Evolutionary conservation across 64 coral and sea anemone genomes (phyloP).

Genomic region (Anthopleura sola): DNA sequence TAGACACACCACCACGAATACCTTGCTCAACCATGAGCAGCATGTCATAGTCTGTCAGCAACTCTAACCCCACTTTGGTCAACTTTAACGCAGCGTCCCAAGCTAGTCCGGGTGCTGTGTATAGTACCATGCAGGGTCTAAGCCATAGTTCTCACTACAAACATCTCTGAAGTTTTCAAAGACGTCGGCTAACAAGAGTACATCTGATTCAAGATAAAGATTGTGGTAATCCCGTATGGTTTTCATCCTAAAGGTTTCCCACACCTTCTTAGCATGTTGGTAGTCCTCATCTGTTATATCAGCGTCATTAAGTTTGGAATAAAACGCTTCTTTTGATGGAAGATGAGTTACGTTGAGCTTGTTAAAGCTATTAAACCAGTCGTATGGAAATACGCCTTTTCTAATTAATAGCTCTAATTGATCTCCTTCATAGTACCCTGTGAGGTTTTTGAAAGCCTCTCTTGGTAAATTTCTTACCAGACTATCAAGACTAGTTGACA

Average conservation of each 20-base stretch:
- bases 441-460: not conserved
- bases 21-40: constrained; percentile 5
- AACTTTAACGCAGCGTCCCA: not conserved
- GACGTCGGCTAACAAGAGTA: not conserved
- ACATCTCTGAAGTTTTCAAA: constrained; percentile 2
- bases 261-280: not conserved
- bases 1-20: not conserved
- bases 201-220: not conserved
- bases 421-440: not conserved
- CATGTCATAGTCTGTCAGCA: not conserved
- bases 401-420: constrained; percentile 3
- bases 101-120: not conserved
- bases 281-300: not conserved
- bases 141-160: not conserved
- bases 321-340: no score
- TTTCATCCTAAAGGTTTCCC: not conserved
- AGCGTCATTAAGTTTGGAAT: not conserved
- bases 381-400: constrained; percentile 57
- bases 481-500: constrained; percentile 13
- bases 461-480: not conserved
- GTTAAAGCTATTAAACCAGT: not conserved
- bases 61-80: not conserved
- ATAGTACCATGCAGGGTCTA: constrained; percentile 8
- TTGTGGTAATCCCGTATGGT: not conserved
- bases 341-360: not conserved